These are phyloP conservation scores for Isotomurus palustris DNA, from an alignment of 2,888 invertebrate species.

Conservation along the genomic window DNA sequence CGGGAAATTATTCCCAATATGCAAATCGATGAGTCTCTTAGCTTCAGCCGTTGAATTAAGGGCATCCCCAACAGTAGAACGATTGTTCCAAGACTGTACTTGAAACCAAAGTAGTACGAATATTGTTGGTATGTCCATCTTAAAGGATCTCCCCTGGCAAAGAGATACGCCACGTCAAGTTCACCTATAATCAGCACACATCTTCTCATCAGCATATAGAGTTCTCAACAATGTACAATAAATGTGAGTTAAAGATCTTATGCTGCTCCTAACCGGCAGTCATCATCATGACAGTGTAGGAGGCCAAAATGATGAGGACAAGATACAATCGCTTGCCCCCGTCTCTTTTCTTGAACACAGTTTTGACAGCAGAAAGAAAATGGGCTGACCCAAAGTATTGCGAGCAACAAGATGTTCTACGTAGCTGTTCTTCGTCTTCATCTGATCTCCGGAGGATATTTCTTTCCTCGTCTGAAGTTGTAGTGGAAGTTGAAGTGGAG, in stretches of 20 bases:
- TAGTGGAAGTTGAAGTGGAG: conserved; percentile 23
- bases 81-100: conserved; percentile 48
- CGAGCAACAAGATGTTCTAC: conserved; percentile 30
- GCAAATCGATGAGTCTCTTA: conserved; percentile 49
- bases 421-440: background rate
- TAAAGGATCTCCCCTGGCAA: conserved; percentile 49
- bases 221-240: no score
- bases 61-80: conserved; percentile 49
- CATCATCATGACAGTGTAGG: conserved; percentile 46
- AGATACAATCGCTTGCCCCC: conserved; percentile 42
- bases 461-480: conserved; percentile 26
- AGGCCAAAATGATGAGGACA: conserved; percentile 42
- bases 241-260: no score
- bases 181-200: conserved; percentile 48
- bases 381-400: conserved; percentile 39
- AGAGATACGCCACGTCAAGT: conserved; percentile 50
- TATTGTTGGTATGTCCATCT: conserved; percentile 49
- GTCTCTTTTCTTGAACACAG: conserved; percentile 44
- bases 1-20: conserved; percentile 50
- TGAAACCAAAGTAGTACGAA: conserved; percentile 49
- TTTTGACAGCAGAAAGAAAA: conserved; percentile 41
- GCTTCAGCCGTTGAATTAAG: conserved; percentile 36
- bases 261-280: conserved; percentile 43
- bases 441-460: conserved; percentile 29
- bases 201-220: no score